These are phyloP conservation scores for Odontophorus gujanensis DNA, from an alignment of 2,113 vertebrate genomes.

Conservation along the genomic window DNA sequence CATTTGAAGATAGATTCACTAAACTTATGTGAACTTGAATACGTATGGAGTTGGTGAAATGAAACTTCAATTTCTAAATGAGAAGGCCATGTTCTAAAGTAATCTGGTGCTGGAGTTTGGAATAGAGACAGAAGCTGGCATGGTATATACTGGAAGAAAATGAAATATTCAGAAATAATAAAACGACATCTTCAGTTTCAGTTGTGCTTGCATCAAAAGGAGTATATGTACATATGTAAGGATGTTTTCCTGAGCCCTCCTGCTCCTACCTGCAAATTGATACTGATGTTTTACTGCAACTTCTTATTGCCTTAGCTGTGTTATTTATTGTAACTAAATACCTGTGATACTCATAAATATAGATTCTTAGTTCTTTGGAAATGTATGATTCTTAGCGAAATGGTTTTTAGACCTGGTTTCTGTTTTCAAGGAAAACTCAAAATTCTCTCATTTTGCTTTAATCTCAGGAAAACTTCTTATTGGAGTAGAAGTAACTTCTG, in stretches of 20 bases:
- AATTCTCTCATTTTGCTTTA: not conserved
- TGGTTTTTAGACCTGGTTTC: not conserved
- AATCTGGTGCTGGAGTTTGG: not conserved
- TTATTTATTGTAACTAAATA: not conserved
- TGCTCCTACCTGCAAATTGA: rapidly evolving
- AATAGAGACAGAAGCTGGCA: not conserved
- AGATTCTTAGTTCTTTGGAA: not conserved
- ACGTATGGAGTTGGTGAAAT: not conserved
- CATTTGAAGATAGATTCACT: not conserved
- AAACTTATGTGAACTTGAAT: not conserved
- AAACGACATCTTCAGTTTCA: not conserved
- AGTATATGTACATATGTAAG: not conserved
- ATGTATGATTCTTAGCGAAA: not conserved
- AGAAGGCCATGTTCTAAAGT: not conserved
- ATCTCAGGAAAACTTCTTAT: not conserved
- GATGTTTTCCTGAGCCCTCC: not conserved
- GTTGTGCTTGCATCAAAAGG: not conserved
- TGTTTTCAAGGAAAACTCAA: not conserved
- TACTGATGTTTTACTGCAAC: not conserved
- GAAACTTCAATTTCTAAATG: not conserved
- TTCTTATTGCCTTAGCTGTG: not conserved
- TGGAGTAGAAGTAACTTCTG: not conserved
- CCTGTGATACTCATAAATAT: not conserved
- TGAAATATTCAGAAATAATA: not conserved
- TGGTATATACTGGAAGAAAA: not conserved